A percentile compares a stretch with the other conserved stretches of the same genome.
Conservation (phyloP, 2,113 vertebrate species). For the Cottus gobio region DNA sequence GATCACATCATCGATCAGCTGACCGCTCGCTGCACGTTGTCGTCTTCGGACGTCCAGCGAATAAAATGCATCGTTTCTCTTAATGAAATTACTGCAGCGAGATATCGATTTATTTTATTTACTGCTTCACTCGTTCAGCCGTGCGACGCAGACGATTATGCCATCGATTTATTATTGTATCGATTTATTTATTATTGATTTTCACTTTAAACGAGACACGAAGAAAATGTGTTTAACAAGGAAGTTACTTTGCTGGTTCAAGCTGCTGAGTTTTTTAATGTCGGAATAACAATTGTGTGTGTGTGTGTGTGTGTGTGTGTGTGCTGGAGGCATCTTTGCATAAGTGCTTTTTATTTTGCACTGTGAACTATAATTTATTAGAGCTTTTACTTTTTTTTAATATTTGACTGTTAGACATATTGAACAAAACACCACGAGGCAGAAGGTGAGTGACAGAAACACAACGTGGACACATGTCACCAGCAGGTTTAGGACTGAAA, state of each 20-base stretch:
- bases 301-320: too few species aligned
- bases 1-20: constrained; percentile 31
- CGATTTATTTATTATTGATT: not conserved
- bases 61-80: not conserved
- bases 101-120: constrained; percentile 1
- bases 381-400: not conserved
- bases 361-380: not conserved
- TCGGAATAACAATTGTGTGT: not conserved
- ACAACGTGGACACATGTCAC: not conserved
- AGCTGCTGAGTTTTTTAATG: too few species aligned
- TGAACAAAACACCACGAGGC: not conserved
- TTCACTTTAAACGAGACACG: not conserved
- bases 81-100: not conserved
- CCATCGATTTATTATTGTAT: not conserved
- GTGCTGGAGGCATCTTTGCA: not conserved
- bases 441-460: not conserved
- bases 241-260: not conserved
- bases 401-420: not conserved
- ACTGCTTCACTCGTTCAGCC: not conserved
- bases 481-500: too few species aligned
- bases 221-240: not conserved
- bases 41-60: not conserved
- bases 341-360: not conserved
- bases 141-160: not conserved
- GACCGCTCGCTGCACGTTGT: not conserved